phyloP scores from a whole-genome alignment of 2,888 invertebrate genomes.

The Taphrorychus bicolor region DNA sequence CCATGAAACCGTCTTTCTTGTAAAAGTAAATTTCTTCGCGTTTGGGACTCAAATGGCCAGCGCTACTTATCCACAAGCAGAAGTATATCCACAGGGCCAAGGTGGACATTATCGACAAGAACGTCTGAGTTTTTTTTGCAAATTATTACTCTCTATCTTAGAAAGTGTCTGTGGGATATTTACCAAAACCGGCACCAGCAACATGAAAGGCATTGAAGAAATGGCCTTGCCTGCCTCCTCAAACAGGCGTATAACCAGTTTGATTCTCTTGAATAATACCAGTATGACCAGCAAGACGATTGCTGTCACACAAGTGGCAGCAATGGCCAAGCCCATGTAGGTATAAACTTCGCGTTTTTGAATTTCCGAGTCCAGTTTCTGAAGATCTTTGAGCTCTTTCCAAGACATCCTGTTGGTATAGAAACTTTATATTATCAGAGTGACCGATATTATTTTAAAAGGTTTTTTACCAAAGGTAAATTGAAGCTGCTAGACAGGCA shows the following conservation, averaged over 20 bases:
- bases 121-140: too few species aligned
- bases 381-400: slow-evolving; percentile 54
- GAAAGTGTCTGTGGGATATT: slow-evolving; percentile 41
- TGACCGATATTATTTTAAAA: slow-evolving; percentile 32
- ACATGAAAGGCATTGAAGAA: slow-evolving; percentile 66
- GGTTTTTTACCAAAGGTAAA: slow-evolving; percentile 71
- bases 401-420: slow-evolving; percentile 61
- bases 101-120: slow-evolving; percentile 60
- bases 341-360: slow-evolving; percentile 53
- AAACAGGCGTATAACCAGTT: slow-evolving; percentile 69
- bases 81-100: slow-evolving; percentile 65
- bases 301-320: slow-evolving; percentile 66
- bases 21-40: slow-evolving; percentile 51
- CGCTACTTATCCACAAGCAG: slow-evolving; percentile 68
- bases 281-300: slow-evolving; percentile 65
- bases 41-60: slow-evolving; percentile 59
- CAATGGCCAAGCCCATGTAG: slow-evolving; percentile 66
- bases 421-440: background rate
- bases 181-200: slow-evolving; percentile 69
- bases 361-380: slow-evolving; percentile 43
- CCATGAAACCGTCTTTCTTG: slow-evolving; percentile 59
- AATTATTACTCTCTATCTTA: background rate
- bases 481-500: slow-evolving; percentile 63
- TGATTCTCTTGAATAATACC: slow-evolving; percentile 68
- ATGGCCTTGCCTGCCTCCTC: slow-evolving; percentile 72